Base-by-base conservation (phyloP, 1,140 invertebrate species). In the Sarcophaga bullata region DNA sequence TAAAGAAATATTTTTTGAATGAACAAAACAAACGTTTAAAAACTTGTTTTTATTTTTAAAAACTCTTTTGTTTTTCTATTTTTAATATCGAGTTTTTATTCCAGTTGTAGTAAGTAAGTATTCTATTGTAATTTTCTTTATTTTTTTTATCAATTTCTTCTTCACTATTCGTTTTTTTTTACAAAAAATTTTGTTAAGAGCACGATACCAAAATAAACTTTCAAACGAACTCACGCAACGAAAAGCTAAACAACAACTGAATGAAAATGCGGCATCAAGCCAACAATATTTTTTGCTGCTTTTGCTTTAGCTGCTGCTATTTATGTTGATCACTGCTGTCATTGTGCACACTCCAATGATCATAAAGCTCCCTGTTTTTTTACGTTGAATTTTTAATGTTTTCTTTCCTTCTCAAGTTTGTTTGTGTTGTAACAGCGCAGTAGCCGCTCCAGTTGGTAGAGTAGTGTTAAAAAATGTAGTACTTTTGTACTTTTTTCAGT, bases 211-310 rank as follows among this genome's bases (percentile, higher is more conserved):
- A 37, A 37, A 37, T 25, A 73, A 73, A 19, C 46, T 68, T 68
- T 78, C 47, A 72, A 54, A 78, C 48, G 75, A 78, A 78, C 75
- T 78, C 75, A 78, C 75, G 75, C 75, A 78, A 78, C 75, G 75
- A 78, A 78, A 78, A 78, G 75, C 49, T 78, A 78, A 78, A 78
- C 48, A 78, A 6, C 48, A 78, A 78, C 75, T 78, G 75, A 78
- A 78, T 78, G 75, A 78, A 78, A 78, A 78, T 17, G 49, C 75
- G 75, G 75, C 75, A 78, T 50, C 75, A 49, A 78, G 25, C 25
- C 25, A 19, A 50, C 75, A 78, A 25, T 52, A 50, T 15, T 78
- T 78, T n/a, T 78, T 50, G 48, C 75, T 52, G 13, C 25, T 76
- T 1, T 6, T 47, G 11, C 73, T 47, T 37, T 48, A 8, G 73